Conservation (phyloP, 2,113 vertebrate genomes). For the Penelope pileata region DNA sequence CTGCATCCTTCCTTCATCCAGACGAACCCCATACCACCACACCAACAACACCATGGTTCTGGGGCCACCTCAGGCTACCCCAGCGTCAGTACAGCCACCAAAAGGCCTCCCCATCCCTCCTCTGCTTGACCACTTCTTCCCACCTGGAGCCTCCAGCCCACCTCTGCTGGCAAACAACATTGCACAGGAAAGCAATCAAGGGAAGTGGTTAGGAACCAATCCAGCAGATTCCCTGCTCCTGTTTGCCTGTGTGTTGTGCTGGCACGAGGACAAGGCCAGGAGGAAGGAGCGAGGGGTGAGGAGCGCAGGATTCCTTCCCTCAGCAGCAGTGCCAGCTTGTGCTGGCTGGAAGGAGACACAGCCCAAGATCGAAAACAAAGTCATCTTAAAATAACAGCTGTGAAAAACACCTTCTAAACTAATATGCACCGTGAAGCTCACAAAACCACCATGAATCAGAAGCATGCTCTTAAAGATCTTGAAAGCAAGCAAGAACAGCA, state of each 20-base stretch:
- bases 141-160: neutral
- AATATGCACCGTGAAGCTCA: accelerated
- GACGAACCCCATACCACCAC: neutral
- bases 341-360: neutral
- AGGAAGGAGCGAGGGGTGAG: neutral
- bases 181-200: neutral
- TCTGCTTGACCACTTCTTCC: neutral
- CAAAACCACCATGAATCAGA: neutral
- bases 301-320: neutral
- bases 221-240: neutral
- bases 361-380: slow-evolving; percentile 17
- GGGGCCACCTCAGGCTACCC: neutral
- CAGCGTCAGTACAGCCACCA: neutral
- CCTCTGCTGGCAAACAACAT: neutral
- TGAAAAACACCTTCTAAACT: slow-evolving; percentile 22
- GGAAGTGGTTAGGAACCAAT: neutral
- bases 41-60: accelerated
- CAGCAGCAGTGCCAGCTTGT: neutral
- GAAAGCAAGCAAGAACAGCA: neutral
- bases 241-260: neutral
- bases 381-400: slow-evolving; percentile 12
- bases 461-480: neutral
- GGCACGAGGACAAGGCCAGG: neutral
- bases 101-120: neutral
- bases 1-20: neutral